These are phyloP conservation scores for Stichopus chloronotus DNA, from an alignment of 35 echinoderm and acorn worm genomes.

Conservation along the genomic window DNA sequence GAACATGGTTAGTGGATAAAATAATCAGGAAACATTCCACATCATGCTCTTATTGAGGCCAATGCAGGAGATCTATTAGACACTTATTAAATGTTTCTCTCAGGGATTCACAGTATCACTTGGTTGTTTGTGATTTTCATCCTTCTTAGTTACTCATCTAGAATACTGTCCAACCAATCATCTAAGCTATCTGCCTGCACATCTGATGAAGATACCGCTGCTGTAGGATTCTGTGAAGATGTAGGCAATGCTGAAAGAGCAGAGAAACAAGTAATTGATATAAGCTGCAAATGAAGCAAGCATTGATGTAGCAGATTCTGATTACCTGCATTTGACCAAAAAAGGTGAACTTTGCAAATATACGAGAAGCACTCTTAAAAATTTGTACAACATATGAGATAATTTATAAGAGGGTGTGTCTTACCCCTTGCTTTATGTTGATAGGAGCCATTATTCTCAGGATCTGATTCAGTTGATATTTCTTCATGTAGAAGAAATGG, in stretches of 20 bases:
- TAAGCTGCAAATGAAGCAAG: background rate
- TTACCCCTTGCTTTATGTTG: too few relatives aligned
- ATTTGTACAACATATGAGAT: too few relatives aligned
- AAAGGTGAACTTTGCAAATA: too few relatives aligned
- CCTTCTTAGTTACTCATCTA: background rate
- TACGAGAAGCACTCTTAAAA: too few relatives aligned
- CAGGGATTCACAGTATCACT: background rate
- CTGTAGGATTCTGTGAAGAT: background rate
- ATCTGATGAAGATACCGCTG: background rate
- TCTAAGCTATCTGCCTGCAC: background rate
- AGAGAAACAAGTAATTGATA: background rate
- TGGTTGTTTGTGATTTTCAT: background rate
- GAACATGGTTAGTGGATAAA: background rate
- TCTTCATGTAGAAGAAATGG: too few relatives aligned
- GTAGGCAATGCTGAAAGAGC: background rate
- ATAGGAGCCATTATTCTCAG: too few relatives aligned
- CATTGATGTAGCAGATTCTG: too few relatives aligned
- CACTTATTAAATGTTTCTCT: background rate
- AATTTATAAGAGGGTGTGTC: too few relatives aligned
- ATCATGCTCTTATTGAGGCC: background rate
- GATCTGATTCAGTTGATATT: too few relatives aligned
- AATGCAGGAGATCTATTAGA: background rate
- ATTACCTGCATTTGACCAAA: too few relatives aligned
- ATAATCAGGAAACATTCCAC: background rate
- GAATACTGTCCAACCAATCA: slow-evolving; percentile 44